Evolutionary conservation across 2,113 vertebrate species (phyloP), one percentile per base, ranked within the genome.

Genomic region (Balaeniceps rex): DNA sequence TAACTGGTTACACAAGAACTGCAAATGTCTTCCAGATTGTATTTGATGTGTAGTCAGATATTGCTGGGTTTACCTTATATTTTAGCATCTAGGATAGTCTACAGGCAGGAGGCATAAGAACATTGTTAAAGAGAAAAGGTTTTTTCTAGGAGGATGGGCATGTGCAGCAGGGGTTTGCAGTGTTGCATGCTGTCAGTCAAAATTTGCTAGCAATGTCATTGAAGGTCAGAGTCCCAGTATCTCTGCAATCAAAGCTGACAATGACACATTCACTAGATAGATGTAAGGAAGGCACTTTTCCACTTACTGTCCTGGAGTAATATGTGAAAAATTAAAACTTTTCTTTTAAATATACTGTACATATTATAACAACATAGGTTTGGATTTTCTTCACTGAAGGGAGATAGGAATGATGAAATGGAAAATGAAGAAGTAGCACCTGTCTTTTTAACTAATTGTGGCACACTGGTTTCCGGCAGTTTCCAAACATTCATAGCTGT

Each of bases 141-240:
- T 83, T 96, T 97, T 97, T 94, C 95, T 94, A 21, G 90, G 90
- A 97, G 90, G 87, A 42, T 19, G 24, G 90, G 66, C 80, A 84
- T 75, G 46, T 95, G 75, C 89, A 64, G 94, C 95, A 78, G 88
- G 90, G 90, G 91, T 81, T 94, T 97, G 94, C 91, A 91, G 76
- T 87, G 88, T 57, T 96, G 85, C 21, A 65, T 51, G 86, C 95
- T 98, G 98, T 97, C 98, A 98, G 86, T 98, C 98, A 98, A 97
- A 97, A 96, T 97, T 96, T 96, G 88, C 96, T 76, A 70, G 94
- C 96, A 98, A 98, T 97, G 98, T 98, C 96, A 85, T 51, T 97
- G 98, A 98, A 98, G 98, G 98, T 98, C 98, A 97, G 94, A 95
- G 92, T 96, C 96, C 91, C 87, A 91, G 60, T 94, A 97, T 97